Percentiles rank a stretch among this genome's conserved stretches.
These are phyloP conservation scores for Prochilodus magdalenae DNA, from an alignment of 2,113 vertebrate genomes.

Conservation along the genomic window DNA sequence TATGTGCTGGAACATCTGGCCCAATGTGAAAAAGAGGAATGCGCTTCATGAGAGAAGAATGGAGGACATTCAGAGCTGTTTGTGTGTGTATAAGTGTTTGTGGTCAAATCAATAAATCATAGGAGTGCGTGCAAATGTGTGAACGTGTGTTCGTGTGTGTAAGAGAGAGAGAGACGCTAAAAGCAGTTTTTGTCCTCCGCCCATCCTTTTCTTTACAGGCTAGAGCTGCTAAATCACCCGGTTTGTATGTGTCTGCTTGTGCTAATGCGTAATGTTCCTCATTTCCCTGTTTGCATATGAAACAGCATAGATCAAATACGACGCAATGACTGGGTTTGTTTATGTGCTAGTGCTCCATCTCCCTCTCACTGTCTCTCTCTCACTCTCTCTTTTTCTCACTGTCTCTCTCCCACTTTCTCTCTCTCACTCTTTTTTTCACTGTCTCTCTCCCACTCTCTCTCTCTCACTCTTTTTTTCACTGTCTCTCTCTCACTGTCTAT, in stretches of 20 bases:
- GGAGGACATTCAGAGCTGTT: neutral
- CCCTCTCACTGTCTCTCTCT: neutral
- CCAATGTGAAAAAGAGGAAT: neutral
- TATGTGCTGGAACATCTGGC: neutral
- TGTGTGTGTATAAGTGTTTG: slow-evolving; percentile 6
- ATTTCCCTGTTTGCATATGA: neutral
- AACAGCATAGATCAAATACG: neutral
- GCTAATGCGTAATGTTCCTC: neutral
- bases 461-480: too few relatives aligned
- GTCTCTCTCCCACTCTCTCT: neutral
- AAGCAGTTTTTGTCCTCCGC: neutral
- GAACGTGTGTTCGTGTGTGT: slow-evolving; percentile 16
- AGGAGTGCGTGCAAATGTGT: neutral
- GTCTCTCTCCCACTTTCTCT: too few relatives aligned
- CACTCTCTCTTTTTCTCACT: neutral
- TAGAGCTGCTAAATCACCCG: neutral
- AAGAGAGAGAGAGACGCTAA: neutral
- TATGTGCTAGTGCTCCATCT: neutral
- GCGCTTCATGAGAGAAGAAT: neutral
- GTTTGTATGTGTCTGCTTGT: slow-evolving; percentile 9
- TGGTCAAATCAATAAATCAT: neutral
- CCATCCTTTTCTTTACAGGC: neutral
- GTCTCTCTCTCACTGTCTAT: too few relatives aligned
- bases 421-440: neutral
- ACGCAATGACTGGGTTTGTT: neutral